Base-by-base conservation (phyloP, 1,140 invertebrate species). In the Anastrepha obliqua region DNA sequence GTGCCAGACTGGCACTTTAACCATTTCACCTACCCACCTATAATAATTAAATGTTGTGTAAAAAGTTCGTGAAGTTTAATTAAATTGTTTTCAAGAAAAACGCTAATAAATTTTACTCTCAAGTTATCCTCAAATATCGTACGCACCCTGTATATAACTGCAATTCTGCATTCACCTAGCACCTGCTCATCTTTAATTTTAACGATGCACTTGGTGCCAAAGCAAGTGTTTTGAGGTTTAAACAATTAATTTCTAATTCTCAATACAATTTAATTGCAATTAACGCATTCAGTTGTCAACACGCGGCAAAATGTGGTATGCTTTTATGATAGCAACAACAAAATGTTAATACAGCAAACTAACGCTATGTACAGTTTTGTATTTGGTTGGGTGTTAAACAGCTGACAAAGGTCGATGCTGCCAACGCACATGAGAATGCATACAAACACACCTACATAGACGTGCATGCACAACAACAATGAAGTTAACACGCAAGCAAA, bases 201-300 rank as follows among this genome's bases (percentile, higher is more conserved):
- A 55, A 11, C 42, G 39, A 6, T 17, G 67, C 42, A 42, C 3
- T 6, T 74, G 13, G 39, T n/a, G 67, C 67, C 67, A 42, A 39
- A 74, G 42, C 67, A 44, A 74, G 67, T 74, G 67, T 74, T 74
- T 74, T 74, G 67, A 13, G 67, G 67, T 74, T 74, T n/a, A 74
- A 74, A 74, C 67, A 17, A 74, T 74, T 74, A 44, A 74, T 74
- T 74, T 74, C 67, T 74, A 74, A 74, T 74, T 74, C 67, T 44
- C 67, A 74, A n/a, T 74, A 39, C 67, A 74, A 74, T 74, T 74
- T 74, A 74, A 74, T 17, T 74, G 67, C 67, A 74, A 74, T 74
- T 74, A 74, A 44, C 39, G 67, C 67, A 4, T n/a, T 39, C 67
- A 74, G 17, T 44, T 74, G 51, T 74, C 67, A 74, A 15, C 15